Percentiles rank a stretch among this genome's conserved stretches.
These are phyloP conservation scores for Cinclus mexicanus DNA, from an alignment of 2,113 vertebrate species.

Conservation along the genomic window DNA sequence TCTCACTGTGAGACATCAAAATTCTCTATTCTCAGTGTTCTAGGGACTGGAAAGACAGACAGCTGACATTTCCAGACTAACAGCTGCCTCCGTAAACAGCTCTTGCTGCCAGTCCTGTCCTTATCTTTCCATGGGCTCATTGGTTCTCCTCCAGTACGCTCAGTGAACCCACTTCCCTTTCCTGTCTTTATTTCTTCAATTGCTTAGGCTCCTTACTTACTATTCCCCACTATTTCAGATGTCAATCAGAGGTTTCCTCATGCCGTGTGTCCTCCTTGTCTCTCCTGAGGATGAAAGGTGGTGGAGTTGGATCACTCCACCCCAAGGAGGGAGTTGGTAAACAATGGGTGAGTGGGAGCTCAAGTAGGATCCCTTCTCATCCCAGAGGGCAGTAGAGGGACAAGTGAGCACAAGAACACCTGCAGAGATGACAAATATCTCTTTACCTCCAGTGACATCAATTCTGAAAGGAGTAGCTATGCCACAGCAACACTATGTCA, in stretches of 20 bases:
- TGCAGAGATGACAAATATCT: background rate
- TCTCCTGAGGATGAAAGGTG: background rate
- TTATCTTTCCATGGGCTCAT: background rate
- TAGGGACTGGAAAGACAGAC: background rate
- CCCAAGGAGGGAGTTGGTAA: accelerated
- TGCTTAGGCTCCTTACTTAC: background rate
- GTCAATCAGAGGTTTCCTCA: background rate
- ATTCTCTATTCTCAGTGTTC: background rate
- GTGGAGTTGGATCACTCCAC: background rate
- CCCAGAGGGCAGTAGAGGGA: background rate
- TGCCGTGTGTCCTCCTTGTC: background rate
- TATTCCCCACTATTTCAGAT: background rate
- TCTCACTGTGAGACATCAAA: background rate
- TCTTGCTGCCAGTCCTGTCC: background rate
- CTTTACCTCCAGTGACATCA: background rate
- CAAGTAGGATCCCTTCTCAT: background rate
- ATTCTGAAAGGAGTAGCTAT: background rate
- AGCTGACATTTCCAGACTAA: background rate
- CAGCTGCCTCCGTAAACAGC: background rate
- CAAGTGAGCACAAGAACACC: background rate
- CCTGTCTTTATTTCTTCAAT: background rate
- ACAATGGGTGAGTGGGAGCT: background rate
- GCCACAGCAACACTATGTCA: background rate
- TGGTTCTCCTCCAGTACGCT: background rate
- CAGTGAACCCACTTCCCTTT: background rate